Evolutionary conservation across 2,113 vertebrate genomes (phyloP).

Genomic region (Corythaeola cristata): DNA sequence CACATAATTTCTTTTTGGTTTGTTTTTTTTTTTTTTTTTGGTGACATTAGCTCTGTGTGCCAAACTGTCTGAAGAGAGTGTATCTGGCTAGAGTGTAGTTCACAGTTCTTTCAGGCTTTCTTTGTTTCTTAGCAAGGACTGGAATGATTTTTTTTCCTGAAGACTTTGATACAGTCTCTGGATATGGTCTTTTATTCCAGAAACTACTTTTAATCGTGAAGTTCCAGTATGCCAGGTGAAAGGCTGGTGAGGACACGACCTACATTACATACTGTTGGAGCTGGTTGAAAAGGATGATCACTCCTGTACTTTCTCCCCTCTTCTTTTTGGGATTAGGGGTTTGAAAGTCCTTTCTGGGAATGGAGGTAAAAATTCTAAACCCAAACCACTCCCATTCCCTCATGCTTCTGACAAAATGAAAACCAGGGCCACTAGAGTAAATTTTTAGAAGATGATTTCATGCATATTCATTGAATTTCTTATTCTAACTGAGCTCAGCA

Average conservation of each 20-base stretch:
- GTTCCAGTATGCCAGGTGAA: not conserved
- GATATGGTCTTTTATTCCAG: not conserved
- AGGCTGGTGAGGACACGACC: not conserved
- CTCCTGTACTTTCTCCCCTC: not conserved
- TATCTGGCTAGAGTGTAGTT: not conserved
- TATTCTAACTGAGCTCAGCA: not conserved
- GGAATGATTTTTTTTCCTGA: not conserved
- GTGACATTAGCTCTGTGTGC: not conserved
- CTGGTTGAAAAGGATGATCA: not conserved
- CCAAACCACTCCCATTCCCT: not conserved
- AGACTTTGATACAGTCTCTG: not conserved
- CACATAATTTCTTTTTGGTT: not conserved
- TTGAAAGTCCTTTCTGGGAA: not conserved
- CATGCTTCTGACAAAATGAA: not conserved
- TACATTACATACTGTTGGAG: not conserved
- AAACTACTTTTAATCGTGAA: not conserved
- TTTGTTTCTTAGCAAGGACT: not conserved
- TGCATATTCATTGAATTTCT: not conserved
- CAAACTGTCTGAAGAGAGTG: not conserved
- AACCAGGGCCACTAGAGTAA: not conserved
- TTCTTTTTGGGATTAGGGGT: not conserved
- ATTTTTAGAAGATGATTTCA: not conserved
- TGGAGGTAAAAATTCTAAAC: not conserved
- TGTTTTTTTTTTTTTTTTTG: too few species aligned
- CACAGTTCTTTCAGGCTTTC: not conserved